Evolutionary conservation across 2,113 vertebrate genomes (phyloP).

Genomic region (Onychostoma macrolepis): DNA sequence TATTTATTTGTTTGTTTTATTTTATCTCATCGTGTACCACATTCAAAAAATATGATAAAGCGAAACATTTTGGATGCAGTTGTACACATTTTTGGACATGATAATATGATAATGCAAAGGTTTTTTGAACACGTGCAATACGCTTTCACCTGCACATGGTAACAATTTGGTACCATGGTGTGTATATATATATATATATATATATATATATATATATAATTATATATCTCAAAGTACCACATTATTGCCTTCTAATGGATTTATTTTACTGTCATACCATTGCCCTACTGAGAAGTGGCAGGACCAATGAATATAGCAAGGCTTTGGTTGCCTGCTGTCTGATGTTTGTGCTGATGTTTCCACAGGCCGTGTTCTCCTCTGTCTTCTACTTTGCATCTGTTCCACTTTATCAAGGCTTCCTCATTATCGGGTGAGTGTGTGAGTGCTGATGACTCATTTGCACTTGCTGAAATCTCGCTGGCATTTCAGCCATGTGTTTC

Average conservation of each 20-base stretch:
- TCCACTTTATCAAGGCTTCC: slow-evolving; percentile 96
- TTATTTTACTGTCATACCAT: background rate
- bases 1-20: no score
- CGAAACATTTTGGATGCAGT: no score
- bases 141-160: background rate
- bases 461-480: slow-evolving; percentile 46
- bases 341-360: slow-evolving; percentile 1
- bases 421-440: slow-evolving; percentile 91
- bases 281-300: background rate
- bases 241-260: background rate
- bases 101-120: no score
- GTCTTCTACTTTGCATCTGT: slow-evolving; percentile 98
- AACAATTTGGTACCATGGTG: background rate
- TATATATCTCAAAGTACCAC: background rate
- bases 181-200: no score
- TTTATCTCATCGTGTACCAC: no score
- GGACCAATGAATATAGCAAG: background rate
- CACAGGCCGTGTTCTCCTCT: slow-evolving; percentile 92
- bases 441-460: slow-evolving; percentile 63
- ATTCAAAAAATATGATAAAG: no score
- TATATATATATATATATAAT: no score
- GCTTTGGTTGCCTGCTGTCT: background rate
- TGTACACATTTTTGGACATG: no score
- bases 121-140: background rate
- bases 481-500: slow-evolving; percentile 49